Evolutionary conservation across 2,113 vertebrate species (phyloP).

Genomic region (Apeltes quadracus): DNA sequence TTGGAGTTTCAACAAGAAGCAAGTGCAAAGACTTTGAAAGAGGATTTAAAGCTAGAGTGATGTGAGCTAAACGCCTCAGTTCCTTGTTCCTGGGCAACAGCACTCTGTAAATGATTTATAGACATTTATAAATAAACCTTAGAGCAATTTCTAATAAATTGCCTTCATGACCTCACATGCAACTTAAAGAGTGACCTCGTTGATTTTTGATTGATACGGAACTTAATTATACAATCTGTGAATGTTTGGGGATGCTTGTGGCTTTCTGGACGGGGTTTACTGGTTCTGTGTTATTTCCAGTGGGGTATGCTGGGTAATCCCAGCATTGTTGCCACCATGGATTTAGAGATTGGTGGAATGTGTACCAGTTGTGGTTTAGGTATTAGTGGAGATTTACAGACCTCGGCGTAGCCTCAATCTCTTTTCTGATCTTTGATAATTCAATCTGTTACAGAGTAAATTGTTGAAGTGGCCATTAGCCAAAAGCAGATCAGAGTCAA

Average conservation of each 20-base stretch:
- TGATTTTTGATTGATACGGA: neutral
- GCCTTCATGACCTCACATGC: neutral
- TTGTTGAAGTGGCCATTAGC: constrained; percentile 20
- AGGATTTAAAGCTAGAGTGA: neutral
- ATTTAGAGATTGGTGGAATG: constrained; percentile 10
- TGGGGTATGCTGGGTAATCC: neutral
- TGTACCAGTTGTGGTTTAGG: neutral
- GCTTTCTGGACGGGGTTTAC: neutral
- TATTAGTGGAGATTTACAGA: constrained; percentile 31
- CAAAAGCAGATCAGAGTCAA: constrained; percentile 18
- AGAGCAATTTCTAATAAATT: neutral
- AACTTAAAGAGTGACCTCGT: neutral
- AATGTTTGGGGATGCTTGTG: neutral
- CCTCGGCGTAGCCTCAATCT: constrained; percentile 28
- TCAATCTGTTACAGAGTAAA: constrained; percentile 29
- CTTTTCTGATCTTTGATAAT: constrained; percentile 49
- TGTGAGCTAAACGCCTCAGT: neutral
- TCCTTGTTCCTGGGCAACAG: neutral
- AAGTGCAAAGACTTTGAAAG: constrained; percentile 7
- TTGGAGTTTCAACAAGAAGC: constrained; percentile 7
- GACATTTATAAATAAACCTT: neutral
- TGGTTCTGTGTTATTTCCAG: constrained; percentile 3
- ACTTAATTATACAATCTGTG: constrained; percentile 6
- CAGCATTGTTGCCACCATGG: constrained; percentile 1
- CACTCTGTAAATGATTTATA: constrained; percentile 8